phyloP scores from a whole-genome alignment of 2,888 invertebrate species.

The Apeira syringaria region DNA sequence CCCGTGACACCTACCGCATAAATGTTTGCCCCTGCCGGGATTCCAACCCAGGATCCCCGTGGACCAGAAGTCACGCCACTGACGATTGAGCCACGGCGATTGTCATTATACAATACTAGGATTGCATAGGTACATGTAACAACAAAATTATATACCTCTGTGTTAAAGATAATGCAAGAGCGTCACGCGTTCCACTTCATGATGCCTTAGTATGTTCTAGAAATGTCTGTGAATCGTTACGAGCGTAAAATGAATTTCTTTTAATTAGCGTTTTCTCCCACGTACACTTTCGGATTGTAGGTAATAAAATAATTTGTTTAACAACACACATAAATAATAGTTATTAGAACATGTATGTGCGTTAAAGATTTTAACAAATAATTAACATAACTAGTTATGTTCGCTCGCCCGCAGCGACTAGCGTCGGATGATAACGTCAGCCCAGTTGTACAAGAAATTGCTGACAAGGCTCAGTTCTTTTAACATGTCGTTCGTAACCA shows the following conservation, averaged over 20 bases:
- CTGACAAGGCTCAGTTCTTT: conserved; percentile 27
- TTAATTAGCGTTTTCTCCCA: conserved; percentile 41
- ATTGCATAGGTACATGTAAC: too few relatives aligned
- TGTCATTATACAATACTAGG: too few relatives aligned
- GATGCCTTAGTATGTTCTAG: not conserved
- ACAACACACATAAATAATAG: conserved; percentile 34
- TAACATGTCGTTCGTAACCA: conserved; percentile 31
- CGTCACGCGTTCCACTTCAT: not conserved
- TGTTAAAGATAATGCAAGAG: not conserved
- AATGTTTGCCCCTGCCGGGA: too few relatives aligned
- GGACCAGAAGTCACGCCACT: too few relatives aligned
- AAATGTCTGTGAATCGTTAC: not conserved
- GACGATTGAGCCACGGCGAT: too few relatives aligned
- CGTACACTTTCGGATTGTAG: not conserved
- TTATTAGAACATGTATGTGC: conserved; percentile 8
- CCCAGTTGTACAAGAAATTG: conserved; percentile 29
- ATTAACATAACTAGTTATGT: conserved; percentile 35
- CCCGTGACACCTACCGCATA: too few relatives aligned
- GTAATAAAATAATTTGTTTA: conserved; percentile 58
- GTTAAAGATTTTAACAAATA: conserved; percentile 19
- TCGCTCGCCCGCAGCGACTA: conserved; percentile 26
- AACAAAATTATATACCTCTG: too few relatives aligned
- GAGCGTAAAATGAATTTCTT: conserved; percentile 36
- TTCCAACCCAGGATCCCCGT: too few relatives aligned
- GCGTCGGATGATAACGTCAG: conserved; percentile 24